phyloP scores from a whole-genome alignment of 53 echinoderm and acorn worm species.

The Arbacia lixula region DNA sequence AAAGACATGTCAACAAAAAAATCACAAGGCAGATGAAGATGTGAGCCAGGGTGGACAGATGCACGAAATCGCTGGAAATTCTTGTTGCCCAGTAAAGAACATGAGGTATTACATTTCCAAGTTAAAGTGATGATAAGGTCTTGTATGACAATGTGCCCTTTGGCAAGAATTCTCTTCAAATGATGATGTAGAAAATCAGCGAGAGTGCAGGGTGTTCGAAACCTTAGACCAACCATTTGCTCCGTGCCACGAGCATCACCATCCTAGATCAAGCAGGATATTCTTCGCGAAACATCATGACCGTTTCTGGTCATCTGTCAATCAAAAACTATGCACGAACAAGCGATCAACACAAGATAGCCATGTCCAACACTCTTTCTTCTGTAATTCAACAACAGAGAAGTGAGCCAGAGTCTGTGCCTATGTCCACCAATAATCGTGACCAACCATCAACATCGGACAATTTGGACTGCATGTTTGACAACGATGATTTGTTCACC shows the following conservation, averaged over 20 bases:
- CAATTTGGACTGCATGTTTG: slow-evolving; percentile 30
- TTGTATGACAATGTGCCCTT: slow-evolving; percentile 20
- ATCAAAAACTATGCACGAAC: slow-evolving; percentile 21
- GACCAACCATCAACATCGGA: slow-evolving; percentile 28
- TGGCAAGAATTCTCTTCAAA: slow-evolving; percentile 13
- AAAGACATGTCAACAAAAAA: slow-evolving; percentile 15
- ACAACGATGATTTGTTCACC: not conserved
- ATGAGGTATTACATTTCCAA: slow-evolving; percentile 28
- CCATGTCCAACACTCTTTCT: slow-evolving; percentile 38
- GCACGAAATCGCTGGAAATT: slow-evolving; percentile 18
- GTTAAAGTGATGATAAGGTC: slow-evolving; percentile 8
- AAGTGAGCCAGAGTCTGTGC: slow-evolving; percentile 3
- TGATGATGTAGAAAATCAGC: slow-evolving; percentile 33
- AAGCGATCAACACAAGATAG: slow-evolving; percentile 29
- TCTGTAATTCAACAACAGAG: slow-evolving; percentile 10
- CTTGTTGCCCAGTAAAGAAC: slow-evolving; percentile 23
- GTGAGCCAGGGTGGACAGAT: slow-evolving; percentile 3
- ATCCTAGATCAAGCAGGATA: slow-evolving; percentile 44
- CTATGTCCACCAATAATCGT: not conserved
- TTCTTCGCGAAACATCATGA: slow-evolving; percentile 17
- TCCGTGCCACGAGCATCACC: slow-evolving; percentile 30
- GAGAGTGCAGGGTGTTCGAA: slow-evolving; percentile 37
- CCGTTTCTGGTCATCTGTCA: not conserved
- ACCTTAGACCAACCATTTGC: slow-evolving; percentile 20
- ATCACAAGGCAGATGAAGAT: not conserved